Evolutionary conservation across 2,797 vertebrate genomes (phyloP).

Genomic region (Falco concolor): DNA sequence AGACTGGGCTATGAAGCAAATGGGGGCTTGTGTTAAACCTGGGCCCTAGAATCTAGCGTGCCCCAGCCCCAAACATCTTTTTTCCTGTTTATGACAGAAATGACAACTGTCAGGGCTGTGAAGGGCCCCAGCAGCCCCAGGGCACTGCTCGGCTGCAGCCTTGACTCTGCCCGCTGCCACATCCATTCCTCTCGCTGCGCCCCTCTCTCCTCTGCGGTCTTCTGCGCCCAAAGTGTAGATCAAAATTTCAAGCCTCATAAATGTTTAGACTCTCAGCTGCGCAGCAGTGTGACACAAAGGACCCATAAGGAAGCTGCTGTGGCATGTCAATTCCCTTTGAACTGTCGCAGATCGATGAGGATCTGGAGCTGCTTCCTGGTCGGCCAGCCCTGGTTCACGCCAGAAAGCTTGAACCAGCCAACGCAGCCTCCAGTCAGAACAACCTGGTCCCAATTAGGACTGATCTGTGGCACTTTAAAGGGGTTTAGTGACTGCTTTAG

Average conservation of each 20-base stretch:
- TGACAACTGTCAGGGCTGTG: accelerated
- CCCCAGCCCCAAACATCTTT: not conserved
- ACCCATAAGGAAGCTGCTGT: not conserved
- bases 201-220: not conserved
- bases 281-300: not conserved
- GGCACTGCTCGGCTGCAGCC: not conserved
- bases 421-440: not conserved
- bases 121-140: not conserved
- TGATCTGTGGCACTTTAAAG: not conserved
- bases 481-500: slow-evolving; percentile 1
- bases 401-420: not conserved
- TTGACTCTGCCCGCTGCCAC: not conserved
- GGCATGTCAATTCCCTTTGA: not conserved
- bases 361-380: not conserved
- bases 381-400: not conserved
- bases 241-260: not conserved
- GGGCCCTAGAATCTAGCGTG: not conserved
- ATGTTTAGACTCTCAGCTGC: not conserved
- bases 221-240: not conserved
- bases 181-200: not conserved
- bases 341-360: not conserved
- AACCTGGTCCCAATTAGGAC: slow-evolving; percentile 37
- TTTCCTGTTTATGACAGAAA: not conserved
- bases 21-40: not conserved
- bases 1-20: not conserved